phyloP scores from a whole-genome alignment of 2,113 vertebrate genomes.

The Acanthisitta chloris region DNA sequence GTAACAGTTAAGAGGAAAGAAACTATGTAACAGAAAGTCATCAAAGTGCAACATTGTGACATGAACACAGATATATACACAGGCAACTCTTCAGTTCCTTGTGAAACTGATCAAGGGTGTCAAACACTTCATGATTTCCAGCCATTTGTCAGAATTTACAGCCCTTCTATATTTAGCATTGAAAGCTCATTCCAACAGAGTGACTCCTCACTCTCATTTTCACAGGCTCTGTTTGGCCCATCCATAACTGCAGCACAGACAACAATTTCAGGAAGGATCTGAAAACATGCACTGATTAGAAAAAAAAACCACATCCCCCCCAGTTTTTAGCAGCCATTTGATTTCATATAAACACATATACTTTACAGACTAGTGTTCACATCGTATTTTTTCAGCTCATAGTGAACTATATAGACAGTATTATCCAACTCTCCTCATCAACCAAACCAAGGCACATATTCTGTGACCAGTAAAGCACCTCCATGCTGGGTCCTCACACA shows the following conservation, averaged over 20 bases:
- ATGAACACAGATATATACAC: accelerated
- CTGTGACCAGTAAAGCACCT: not conserved
- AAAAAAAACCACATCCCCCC: not conserved
- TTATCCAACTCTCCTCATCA: not conserved
- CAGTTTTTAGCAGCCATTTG: not conserved
- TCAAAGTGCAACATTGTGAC: not conserved
- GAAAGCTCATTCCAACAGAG: not conserved
- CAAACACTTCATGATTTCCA: not conserved
- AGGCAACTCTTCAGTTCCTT: not conserved
- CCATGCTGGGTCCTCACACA: not conserved
- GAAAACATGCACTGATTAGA: not conserved
- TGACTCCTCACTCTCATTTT: not conserved
- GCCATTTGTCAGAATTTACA: not conserved
- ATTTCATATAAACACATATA: not conserved
- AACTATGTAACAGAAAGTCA: not conserved
- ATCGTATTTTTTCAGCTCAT: not conserved
- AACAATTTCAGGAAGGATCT: not conserved
- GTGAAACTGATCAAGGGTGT: not conserved
- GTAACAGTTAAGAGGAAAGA: not conserved
- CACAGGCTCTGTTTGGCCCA: not conserved
- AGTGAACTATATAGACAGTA: not conserved
- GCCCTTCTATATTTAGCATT: not conserved
- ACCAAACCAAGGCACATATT: not conserved
- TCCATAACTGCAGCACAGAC: not conserved
- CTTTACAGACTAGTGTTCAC: not conserved